Conservation (phyloP, 2,888 invertebrate species). For the Cerastis leucographa region DNA sequence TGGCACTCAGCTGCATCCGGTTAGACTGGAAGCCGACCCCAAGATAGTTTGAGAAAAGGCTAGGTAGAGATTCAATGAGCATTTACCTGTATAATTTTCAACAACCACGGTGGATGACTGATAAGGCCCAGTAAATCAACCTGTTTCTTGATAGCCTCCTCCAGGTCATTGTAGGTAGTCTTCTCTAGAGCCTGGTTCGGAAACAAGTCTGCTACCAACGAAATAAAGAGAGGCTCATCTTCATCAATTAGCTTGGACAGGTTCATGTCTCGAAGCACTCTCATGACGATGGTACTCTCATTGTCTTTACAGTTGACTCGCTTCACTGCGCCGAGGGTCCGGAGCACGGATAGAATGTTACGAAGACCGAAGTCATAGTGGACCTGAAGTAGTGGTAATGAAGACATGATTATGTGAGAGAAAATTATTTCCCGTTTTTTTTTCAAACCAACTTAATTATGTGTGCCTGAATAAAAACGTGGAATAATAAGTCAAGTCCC, state of each 20-base stretch:
- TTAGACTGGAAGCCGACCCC: too few species aligned
- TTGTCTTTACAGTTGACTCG: constrained; percentile 97
- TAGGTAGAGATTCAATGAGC: too few species aligned
- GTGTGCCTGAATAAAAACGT: background rate
- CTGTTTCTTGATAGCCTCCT: constrained; percentile 96
- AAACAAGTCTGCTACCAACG: constrained; percentile 98
- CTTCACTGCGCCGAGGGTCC: constrained; percentile 98
- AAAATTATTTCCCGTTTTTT: background rate
- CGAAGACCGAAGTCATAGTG: constrained; percentile 99
- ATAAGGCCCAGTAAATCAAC: constrained; percentile 95
- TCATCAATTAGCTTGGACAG: constrained; percentile 99
- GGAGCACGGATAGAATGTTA: constrained; percentile 98
- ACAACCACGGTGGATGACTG: constrained; percentile 98
- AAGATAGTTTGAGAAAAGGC: too few species aligned
- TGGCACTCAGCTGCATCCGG: too few species aligned
- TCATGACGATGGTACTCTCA: constrained; percentile 99
- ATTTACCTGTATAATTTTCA: constrained; percentile 96
- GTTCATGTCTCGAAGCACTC: constrained; percentile 99
- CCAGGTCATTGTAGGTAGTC: constrained; percentile 96
- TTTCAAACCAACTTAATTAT: background rate
- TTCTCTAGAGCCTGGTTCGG: constrained; percentile 98
- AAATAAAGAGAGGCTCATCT: constrained; percentile 99
- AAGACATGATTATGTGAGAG: background rate
- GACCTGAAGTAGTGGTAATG: constrained; percentile 90
- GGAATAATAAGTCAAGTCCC: background rate